Percentiles rank a stretch among this genome's conserved stretches.
These are phyloP conservation scores for Diuraphis noxia DNA, from an alignment of 1,140 invertebrate genomes.

Conservation along the genomic window DNA sequence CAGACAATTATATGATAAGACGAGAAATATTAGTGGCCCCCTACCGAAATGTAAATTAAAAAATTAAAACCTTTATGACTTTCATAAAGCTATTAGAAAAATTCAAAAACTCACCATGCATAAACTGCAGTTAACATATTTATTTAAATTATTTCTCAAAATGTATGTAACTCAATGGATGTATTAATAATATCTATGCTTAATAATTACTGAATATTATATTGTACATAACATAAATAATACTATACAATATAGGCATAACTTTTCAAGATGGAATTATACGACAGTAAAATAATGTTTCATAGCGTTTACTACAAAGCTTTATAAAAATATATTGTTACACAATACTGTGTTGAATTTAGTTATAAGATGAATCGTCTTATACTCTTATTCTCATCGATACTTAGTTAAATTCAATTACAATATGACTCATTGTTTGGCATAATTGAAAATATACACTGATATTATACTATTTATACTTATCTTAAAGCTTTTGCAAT, in stretches of 20 bases:
- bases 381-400: too few species aligned
- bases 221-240: neutral
- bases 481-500: too few species aligned
- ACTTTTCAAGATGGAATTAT: neutral
- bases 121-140: neutral
- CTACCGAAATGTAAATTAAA: neutral
- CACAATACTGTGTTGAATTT: neutral
- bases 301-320: too few species aligned
- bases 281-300: neutral
- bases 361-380: too few species aligned
- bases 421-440: too few species aligned
- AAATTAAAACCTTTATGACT: neutral
- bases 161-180: neutral
- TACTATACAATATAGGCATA: neutral
- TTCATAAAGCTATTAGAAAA: neutral
- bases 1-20: conserved; percentile 36
- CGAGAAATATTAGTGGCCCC: neutral
- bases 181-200: neutral
- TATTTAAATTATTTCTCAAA: neutral
- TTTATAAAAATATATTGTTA: too few species aligned
- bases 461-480: too few species aligned
- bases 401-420: too few species aligned
- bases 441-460: too few species aligned
- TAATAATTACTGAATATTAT: neutral
- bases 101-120: neutral